Percentiles rank a stretch among this genome's conserved stretches.
phyloP scores from a whole-genome alignment of 2,888 invertebrate species.

The Napeogenes inachia region DNA sequence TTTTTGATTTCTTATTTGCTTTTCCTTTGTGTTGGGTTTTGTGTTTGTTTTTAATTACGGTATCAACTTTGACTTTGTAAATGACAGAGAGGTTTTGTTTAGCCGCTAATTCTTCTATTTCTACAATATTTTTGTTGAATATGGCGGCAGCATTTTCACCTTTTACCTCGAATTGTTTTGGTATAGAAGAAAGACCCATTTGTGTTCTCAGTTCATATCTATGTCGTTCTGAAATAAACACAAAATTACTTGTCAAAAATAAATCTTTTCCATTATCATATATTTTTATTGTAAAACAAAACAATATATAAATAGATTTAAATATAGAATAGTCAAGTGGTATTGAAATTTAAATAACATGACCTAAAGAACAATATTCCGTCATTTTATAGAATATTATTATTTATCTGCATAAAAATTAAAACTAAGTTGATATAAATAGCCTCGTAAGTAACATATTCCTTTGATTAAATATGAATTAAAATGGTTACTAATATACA shows the following conservation, averaged over 20 bases:
- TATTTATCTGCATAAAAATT: no score
- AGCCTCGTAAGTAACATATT: no score
- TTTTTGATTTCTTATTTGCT: constrained; percentile 49
- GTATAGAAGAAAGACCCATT: constrained; percentile 44
- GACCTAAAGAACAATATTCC: no score
- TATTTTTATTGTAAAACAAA: no score
- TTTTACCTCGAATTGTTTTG: constrained; percentile 50
- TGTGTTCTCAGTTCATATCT: constrained; percentile 32
- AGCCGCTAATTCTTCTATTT: constrained; percentile 49
- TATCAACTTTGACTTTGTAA: constrained; percentile 56
- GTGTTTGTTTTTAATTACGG: constrained; percentile 33
- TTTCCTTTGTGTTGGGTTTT: constrained; percentile 31
- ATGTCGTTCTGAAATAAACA: constrained; percentile 32
- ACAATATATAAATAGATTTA: no score
- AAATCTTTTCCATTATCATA: neutral
- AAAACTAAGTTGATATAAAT: no score
- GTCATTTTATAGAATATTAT: neutral
- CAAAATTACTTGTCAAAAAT: constrained; percentile 8
- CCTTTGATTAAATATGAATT: no score
- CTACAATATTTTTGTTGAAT: constrained; percentile 49
- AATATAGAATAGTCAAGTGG: no score
- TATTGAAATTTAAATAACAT: no score
- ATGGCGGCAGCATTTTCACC: constrained; percentile 41
- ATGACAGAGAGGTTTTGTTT: constrained; percentile 47
- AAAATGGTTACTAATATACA: no score